Evolutionary conservation across 2,888 invertebrate species (phyloP).

Genomic region (Amblyteles armatorius): DNA sequence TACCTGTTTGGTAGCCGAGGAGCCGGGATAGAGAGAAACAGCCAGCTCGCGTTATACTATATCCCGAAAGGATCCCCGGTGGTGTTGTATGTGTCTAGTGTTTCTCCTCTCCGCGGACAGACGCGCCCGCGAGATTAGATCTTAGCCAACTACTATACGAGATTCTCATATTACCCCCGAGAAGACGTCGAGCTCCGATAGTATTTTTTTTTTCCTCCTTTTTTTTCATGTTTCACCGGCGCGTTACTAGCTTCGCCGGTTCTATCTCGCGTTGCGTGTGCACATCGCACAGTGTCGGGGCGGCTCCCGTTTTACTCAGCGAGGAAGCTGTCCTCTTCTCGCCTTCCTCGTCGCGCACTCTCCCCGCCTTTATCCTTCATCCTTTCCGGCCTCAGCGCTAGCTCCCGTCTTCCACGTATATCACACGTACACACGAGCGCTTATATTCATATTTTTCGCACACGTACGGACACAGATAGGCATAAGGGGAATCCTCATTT

Average conservation of each 20-base stretch:
- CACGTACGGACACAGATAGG: neutral
- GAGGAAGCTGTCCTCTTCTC: conserved; percentile 50
- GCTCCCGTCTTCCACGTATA: conserved; percentile 66
- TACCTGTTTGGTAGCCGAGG: conserved; percentile 53
- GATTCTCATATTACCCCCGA: conserved; percentile 82
- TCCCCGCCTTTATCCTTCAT: conserved; percentile 37
- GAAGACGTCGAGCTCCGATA: conserved; percentile 51
- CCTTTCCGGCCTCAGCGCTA: conserved; percentile 49
- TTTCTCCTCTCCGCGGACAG: conserved; percentile 79
- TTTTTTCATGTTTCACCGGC: conserved; percentile 60
- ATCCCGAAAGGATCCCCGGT: conserved; percentile 46
- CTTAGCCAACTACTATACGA: conserved; percentile 81
- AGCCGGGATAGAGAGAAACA: neutral
- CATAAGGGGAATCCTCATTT: conserved; percentile 60
- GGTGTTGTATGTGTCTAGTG: conserved; percentile 77
- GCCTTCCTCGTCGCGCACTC: conserved; percentile 35
- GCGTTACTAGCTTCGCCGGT: conserved; percentile 46
- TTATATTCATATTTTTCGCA: conserved; percentile 12
- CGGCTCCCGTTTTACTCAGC: conserved; percentile 80
- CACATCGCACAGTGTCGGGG: conserved; percentile 64
- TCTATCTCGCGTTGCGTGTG: conserved; percentile 53
- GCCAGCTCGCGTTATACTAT: conserved; percentile 50
- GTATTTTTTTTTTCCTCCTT: conserved; percentile 73
- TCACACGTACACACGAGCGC: neutral
- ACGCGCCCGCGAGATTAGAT: conserved; percentile 81